These are phyloP conservation scores for Apamea anceps DNA, from an alignment of 2,888 invertebrate species.

Conservation along the genomic window DNA sequence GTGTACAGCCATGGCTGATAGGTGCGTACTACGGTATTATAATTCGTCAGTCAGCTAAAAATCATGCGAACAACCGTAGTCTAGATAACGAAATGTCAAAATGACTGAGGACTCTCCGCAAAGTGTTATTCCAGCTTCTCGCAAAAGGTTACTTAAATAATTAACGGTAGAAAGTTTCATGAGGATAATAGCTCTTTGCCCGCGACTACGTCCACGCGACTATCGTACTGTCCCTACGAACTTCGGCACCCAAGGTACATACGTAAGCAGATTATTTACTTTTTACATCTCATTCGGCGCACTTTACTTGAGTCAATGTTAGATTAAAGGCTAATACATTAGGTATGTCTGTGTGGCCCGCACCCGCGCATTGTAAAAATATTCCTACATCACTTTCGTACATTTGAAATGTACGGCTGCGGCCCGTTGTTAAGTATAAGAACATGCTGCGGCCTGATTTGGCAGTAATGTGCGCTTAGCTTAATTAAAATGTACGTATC, in stretches of 20 bases:
- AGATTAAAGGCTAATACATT: neutral
- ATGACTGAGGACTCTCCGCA: constrained; percentile 47
- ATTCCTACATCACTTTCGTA: neutral
- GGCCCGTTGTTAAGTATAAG: neutral
- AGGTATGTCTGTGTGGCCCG: neutral
- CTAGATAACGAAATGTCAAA: constrained; percentile 47
- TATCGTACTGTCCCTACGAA: neutral
- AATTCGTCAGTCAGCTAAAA: constrained; percentile 22
- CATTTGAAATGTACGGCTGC: neutral
- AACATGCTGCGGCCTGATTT: neutral
- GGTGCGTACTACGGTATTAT: neutral
- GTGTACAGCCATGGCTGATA: constrained; percentile 22
- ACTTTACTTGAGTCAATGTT: neutral
- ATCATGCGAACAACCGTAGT: constrained; percentile 1
- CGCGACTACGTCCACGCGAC: neutral
- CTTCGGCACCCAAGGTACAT: neutral
- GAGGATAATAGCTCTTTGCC: neutral
- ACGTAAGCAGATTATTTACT: constrained; percentile 13
- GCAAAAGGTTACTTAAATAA: constrained; percentile 43
- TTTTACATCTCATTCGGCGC: neutral
- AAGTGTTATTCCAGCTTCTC: constrained; percentile 36
- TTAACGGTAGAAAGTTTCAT: constrained; percentile 11
- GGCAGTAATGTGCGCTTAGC: neutral
- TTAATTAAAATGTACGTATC: neutral
- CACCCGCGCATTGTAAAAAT: too few species aligned